phyloP scores from a whole-genome alignment of 2,888 invertebrate species.

The Zaprionus lineosus region DNA sequence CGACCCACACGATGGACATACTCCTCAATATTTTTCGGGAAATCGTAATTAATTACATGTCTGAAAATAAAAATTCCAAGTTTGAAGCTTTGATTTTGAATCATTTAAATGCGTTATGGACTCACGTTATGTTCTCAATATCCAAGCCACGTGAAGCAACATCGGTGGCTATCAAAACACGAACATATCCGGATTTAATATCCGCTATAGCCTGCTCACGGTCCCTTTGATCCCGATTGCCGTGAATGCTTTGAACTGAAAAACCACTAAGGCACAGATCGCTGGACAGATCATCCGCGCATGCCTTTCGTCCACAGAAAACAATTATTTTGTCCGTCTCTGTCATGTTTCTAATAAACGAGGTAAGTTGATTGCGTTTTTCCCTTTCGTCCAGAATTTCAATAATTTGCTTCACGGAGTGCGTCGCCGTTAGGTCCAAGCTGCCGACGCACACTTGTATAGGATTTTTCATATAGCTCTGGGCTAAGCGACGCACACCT shows the following conservation, averaged over 20 bases:
- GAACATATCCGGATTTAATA: conserved; percentile 90
- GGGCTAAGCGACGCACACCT: conserved; percentile 92
- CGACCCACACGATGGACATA: conserved; percentile 96
- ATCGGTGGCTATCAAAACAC: conserved; percentile 96
- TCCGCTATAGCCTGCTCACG: conserved; percentile 92
- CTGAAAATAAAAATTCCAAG: conserved; percentile 38
- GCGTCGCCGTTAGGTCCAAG: conserved; percentile 93
- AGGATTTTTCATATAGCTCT: conserved; percentile 94
- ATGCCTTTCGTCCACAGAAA: conserved; percentile 93
- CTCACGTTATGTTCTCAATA: conserved; percentile 91
- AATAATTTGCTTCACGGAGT: conserved; percentile 92
- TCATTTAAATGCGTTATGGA: fast-evolving
- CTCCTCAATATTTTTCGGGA: conserved; percentile 96
- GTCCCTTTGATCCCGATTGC: conserved; percentile 92
- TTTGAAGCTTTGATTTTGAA: no score
- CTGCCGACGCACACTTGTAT: conserved; percentile 95
- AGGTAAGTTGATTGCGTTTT: conserved; percentile 85
- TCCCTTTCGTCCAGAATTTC: conserved; percentile 89
- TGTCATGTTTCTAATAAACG: conserved; percentile 88
- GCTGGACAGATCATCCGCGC: conserved; percentile 92
- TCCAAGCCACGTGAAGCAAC: conserved; percentile 97
- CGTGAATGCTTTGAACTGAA: conserved; percentile 92
- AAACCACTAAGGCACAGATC: conserved; percentile 89
- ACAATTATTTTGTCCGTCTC: conserved; percentile 93
- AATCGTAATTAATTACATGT: conserved; percentile 95